These are phyloP conservation scores for Oscheius sp. DNA, from an alignment of 2,888 invertebrate genomes.

Conservation along the genomic window DNA sequence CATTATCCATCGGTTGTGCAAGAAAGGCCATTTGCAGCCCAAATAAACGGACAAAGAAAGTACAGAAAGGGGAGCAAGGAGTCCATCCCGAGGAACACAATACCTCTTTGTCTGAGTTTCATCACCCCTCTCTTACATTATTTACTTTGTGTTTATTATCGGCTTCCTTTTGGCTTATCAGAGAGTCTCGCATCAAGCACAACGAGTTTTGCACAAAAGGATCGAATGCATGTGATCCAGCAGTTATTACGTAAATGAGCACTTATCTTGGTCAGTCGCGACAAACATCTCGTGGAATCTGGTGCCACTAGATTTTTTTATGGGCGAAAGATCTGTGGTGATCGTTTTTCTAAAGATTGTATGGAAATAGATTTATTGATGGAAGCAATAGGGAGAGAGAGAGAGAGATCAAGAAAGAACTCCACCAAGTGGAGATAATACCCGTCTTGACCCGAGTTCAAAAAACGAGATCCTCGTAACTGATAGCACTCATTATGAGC, in stretches of 20 bases:
- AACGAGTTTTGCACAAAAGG: background rate
- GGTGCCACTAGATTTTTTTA: background rate
- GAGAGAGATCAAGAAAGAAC: too few relatives aligned
- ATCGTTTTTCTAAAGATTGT: background rate
- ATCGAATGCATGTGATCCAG: too few relatives aligned
- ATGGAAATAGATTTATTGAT: background rate
- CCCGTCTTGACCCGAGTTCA: constrained; percentile 10
- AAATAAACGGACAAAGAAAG: background rate
- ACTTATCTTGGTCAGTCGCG: too few relatives aligned
- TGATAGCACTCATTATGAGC: background rate
- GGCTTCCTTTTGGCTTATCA: background rate
- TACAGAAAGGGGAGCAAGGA: background rate
- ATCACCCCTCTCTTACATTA: background rate
- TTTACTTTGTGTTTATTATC: background rate
- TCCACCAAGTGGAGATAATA: too few relatives aligned
- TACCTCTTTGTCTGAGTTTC: background rate
- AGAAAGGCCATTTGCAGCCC: too few relatives aligned
- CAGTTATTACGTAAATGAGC: too few relatives aligned
- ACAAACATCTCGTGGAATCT: background rate
- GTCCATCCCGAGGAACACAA: background rate
- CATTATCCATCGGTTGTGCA: too few relatives aligned
- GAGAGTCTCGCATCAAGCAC: background rate
- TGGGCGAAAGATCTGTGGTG: background rate
- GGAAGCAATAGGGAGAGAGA: background rate
- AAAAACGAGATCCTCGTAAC: background rate